Base-by-base conservation (phyloP, 2,113 vertebrate genomes). In the Sprattus sprattus region DNA sequence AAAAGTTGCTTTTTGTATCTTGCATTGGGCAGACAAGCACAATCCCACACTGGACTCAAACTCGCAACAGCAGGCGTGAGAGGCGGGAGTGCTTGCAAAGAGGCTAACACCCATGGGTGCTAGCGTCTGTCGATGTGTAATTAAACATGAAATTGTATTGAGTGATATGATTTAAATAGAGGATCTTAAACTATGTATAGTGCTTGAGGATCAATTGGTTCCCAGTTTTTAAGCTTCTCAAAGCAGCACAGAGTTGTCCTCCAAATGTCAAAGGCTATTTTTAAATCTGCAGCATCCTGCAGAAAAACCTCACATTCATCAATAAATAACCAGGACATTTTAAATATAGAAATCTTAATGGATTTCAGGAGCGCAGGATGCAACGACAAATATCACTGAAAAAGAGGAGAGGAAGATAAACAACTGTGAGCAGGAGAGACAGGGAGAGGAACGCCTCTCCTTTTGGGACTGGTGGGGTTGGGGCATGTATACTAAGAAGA, bases 401-500 rank as follows among this genome's bases (percentile, higher is more conserved):
- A 39, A 78, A 4, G 67, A 75, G 64, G 7, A 25, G 25, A 32
- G 67, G 28, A 78, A 44, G 32, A 78, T 78, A 78, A 78, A 78
- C 71, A 78, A 39, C 39, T 39, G 28, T 32, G 28, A 16, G 71
- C 0, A 39, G 4, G 71, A 16, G 13, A 78, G 25, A 32, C 1
- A 78, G 25, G 44, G 13, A 44, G 25, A 78, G 71, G 54, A 60
- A 60, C 54, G 54, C 18, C 54, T 60, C 71, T 78, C 32, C 32
- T 78, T 78, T 78, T 44, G 28, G 28, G 71, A 32, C 39, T 78
- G 10, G 13, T 39, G 71, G 28, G 71, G 71, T 6, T 75, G 67
- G 67, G 28, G 67, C 67, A 75, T 75, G 67, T 75, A 32, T 39
- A 78, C 28, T 78, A 78, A 78, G 28, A 78, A 15, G 71, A 78